Percentiles rank a stretch among this genome's conserved stretches.
Evolutionary conservation across 2,888 invertebrate species (phyloP).

Genomic region (Cryptocephalus primarius): DNA sequence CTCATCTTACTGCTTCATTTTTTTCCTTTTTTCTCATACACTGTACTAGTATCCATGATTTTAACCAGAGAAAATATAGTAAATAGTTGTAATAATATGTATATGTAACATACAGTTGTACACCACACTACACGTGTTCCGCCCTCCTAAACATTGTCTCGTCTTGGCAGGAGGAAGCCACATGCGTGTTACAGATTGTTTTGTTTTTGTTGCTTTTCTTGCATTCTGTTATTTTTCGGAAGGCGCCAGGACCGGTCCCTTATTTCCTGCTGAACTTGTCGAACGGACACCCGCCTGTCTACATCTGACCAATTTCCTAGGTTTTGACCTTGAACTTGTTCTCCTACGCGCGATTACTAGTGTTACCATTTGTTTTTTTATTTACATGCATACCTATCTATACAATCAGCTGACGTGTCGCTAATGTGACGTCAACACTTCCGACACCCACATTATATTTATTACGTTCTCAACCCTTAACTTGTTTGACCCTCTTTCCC

Average conservation of each 20-base stretch:
- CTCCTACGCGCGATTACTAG: conserved; percentile 29
- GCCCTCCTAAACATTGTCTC: conserved; percentile 12
- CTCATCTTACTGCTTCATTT: too few species aligned
- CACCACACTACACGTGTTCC: conserved; percentile 5
- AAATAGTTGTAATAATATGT: too few species aligned
- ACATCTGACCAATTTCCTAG: conserved; percentile 13
- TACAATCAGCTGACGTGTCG: conserved; percentile 38
- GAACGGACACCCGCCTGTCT: background rate
- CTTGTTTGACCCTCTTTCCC: background rate
- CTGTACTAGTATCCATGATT: too few species aligned
- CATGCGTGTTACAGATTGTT: conserved; percentile 5
- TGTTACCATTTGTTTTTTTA: conserved; percentile 31
- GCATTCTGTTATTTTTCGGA: background rate
- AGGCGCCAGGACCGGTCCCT: conserved; percentile 11
- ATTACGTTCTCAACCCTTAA: conserved; percentile 1
- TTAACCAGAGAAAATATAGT: too few species aligned
- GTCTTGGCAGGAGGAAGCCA: conserved; percentile 20
- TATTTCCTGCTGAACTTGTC: background rate
- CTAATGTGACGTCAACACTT: conserved; percentile 32
- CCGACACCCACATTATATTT: conserved; percentile 16
- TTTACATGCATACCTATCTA: conserved; percentile 24
- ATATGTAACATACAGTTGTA: background rate
- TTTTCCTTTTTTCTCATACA: too few species aligned
- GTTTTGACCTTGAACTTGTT: conserved; percentile 34
- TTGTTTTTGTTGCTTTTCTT: too few species aligned